Evolutionary conservation across 2,797 vertebrate genomes (phyloP).

Genomic region (Gobionotothen gibberifrons): DNA sequence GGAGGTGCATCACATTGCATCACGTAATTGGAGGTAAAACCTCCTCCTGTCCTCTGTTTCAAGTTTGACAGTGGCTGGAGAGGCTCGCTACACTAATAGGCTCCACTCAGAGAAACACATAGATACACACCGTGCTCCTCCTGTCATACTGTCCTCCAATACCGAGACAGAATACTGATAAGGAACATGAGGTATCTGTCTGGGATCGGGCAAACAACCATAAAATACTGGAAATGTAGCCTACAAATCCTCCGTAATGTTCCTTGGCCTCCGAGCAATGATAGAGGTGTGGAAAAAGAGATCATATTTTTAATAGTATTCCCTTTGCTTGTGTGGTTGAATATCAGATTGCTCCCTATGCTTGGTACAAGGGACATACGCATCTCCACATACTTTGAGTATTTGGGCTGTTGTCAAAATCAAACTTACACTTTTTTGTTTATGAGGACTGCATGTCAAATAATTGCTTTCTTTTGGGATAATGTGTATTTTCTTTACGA

Average conservation of each 20-base stretch:
- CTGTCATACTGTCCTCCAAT: constrained; percentile 60
- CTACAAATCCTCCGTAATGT: constrained; percentile 67
- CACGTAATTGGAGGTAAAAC: constrained; percentile 73
- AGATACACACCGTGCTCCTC: constrained; percentile 17
- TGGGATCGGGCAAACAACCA: constrained; percentile 66
- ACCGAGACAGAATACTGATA: constrained; percentile 60
- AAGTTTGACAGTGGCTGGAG: constrained; percentile 60
- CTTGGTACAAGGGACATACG: constrained; percentile 8
- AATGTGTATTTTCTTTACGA: background rate
- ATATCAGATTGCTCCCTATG: constrained; percentile 58
- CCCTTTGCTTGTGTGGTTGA: constrained; percentile 54
- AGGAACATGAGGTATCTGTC: constrained; percentile 43
- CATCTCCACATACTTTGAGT: background rate
- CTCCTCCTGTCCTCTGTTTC: constrained; percentile 57
- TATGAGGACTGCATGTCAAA: background rate
- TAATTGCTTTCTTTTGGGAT: background rate
- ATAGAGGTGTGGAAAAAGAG: background rate
- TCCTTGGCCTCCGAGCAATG: constrained; percentile 42
- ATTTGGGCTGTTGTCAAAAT: constrained; percentile 11
- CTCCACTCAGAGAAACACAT: constrained; percentile 43
- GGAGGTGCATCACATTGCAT: constrained; percentile 56
- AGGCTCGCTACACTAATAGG: constrained; percentile 67
- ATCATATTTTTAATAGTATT: constrained; percentile 36
- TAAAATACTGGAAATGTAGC: constrained; percentile 65
- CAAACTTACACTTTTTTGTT: background rate